These are phyloP conservation scores for Norana najaformis DNA, from an alignment of 2,888 invertebrate genomes.

Conservation along the genomic window DNA sequence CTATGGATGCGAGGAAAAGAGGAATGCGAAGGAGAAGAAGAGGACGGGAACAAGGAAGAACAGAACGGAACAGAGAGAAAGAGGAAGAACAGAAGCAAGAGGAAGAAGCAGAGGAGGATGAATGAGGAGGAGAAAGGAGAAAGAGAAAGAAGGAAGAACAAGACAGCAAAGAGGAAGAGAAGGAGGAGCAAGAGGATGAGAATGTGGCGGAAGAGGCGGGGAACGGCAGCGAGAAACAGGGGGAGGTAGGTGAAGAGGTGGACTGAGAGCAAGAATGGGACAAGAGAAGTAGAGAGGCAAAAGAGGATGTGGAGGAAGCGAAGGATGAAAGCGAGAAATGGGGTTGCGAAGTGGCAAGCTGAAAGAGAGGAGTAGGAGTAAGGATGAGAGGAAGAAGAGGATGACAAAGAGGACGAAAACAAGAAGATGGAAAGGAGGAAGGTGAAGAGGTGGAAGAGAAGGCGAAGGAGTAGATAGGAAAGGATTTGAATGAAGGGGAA, in stretches of 20 bases:
- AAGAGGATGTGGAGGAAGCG: neutral
- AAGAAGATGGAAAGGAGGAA: neutral
- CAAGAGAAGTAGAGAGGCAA: neutral
- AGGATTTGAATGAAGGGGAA: neutral
- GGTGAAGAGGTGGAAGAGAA: neutral
- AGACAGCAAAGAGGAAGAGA: neutral
- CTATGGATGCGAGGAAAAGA: neutral
- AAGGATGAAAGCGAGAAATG: neutral
- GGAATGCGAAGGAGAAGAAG: slow-evolving; percentile 36
- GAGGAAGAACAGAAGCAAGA: neutral
- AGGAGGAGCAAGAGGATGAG: neutral
- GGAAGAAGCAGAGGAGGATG: neutral
- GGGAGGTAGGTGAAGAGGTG: neutral
- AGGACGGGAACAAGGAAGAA: too few relatives aligned
- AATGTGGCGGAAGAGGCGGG: neutral
- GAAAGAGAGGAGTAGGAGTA: neutral
- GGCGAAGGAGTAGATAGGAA: neutral
- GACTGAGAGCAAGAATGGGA: too few relatives aligned
- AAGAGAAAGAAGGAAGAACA: neutral
- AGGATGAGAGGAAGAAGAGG: too few relatives aligned
- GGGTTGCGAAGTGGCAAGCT: too few relatives aligned
- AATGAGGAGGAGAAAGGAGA: neutral
- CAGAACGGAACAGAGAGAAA: neutral
- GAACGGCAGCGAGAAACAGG: neutral
- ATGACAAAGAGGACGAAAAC: neutral